A percentile compares a stretch with the other conserved stretches of the same genome.
phyloP scores from a whole-genome alignment of 2,113 vertebrate species.

The Ailuropoda melanoleuca region DNA sequence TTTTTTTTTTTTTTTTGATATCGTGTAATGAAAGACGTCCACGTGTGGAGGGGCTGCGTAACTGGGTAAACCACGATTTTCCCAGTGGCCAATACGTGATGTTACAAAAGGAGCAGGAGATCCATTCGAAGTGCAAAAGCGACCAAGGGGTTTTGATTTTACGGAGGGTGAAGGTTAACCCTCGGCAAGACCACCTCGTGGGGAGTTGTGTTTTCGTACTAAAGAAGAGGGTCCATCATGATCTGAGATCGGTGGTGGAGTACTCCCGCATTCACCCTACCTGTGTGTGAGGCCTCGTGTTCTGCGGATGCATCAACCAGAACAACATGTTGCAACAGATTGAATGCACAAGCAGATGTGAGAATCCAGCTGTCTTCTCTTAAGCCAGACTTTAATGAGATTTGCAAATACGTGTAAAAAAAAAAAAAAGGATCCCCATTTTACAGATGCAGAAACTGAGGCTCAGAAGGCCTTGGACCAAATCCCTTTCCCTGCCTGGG shows the following conservation, averaged over 20 bases:
- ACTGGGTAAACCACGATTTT: background rate
- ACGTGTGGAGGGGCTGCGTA: background rate
- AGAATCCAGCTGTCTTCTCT: background rate
- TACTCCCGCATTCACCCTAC: background rate
- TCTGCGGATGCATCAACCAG: background rate
- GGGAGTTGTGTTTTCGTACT: background rate
- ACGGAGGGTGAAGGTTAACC: background rate
- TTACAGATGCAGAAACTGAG: background rate
- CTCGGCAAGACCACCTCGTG: rapidly evolving
- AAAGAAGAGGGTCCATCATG: background rate
- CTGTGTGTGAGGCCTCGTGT: rapidly evolving
- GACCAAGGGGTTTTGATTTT: background rate
- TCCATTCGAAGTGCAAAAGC: background rate
- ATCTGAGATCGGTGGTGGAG: background rate
- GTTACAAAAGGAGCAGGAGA: background rate
- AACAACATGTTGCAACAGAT: rapidly evolving
- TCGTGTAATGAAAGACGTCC: background rate
- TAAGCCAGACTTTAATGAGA: background rate
- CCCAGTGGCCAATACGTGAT: background rate
- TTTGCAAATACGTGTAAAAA: background rate
- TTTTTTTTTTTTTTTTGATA: background rate
- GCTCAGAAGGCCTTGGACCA: background rate
- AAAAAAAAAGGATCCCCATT: background rate
- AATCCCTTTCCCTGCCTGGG: too few relatives aligned
- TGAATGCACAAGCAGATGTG: background rate